Conservation (phyloP, 2,888 invertebrate genomes). For the Orthosia cruda region DNA sequence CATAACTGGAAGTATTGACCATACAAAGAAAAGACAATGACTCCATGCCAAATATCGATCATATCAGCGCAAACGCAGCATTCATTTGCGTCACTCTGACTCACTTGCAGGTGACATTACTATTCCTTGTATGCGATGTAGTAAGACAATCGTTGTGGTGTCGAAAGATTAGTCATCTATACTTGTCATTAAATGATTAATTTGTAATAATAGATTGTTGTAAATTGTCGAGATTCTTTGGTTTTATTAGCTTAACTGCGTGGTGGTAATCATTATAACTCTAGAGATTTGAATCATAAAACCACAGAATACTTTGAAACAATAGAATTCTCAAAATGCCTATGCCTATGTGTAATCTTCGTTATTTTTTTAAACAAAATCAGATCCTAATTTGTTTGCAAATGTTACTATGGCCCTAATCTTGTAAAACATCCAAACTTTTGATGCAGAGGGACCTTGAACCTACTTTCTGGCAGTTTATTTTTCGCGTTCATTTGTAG, state of each 20-base stretch:
- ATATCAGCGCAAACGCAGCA: constrained; percentile 39
- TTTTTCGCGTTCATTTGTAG: no score
- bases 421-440: no score
- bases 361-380: neutral
- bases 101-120: constrained; percentile 58
- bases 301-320: neutral
- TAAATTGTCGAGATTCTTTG: constrained; percentile 7
- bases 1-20: constrained; percentile 1
- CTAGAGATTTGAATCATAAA: neutral
- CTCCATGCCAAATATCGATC: constrained; percentile 11
- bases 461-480: no score
- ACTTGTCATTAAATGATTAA: constrained; percentile 14
- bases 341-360: neutral
- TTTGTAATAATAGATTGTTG: neutral
- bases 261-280: neutral
- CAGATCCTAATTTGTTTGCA: no score
- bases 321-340: neutral
- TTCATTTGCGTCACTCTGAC: constrained; percentile 59
- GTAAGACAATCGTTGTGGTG: constrained; percentile 47
- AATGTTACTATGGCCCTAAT: no score
- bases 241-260: neutral
- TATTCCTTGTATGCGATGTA: constrained; percentile 54
- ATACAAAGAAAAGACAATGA: constrained; percentile 18
- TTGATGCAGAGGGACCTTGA: no score
- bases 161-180: constrained; percentile 41